Evolutionary conservation across 2,113 vertebrate species (phyloP), one percentile per base, ranked within the genome.

Genomic region (Thalassarche chlororhynchos): DNA sequence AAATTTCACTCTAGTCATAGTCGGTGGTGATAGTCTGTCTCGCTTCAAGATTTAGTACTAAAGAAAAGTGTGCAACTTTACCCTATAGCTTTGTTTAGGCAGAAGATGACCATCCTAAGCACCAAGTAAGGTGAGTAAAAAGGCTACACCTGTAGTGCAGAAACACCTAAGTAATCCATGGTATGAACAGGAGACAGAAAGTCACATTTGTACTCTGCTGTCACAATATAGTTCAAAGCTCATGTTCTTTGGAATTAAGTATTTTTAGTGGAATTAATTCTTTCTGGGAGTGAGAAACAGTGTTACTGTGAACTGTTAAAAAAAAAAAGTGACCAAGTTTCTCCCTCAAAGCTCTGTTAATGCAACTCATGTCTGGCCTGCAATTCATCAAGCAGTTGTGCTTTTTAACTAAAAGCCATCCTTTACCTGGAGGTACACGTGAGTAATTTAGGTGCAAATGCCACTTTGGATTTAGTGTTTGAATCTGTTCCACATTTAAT

Each of bases 31-130:
- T 10, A 40, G n/a, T 44, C 36, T 31, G 64, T 76, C 49, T 49
- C 90, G 47, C 93, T 83, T 97, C 88, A 94, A 78, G 49, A 71
- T 96, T 95, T 83, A 95, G 29, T 78, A 95, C 49, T 97, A 61
- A 95, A 86, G 47, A 85, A 79, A 76, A 68, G 34, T 14, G 75
- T 89, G 52, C 81, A 95, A 55, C 66, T 82, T 89, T 6, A 71
- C 29, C 19, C 32, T 65, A 84, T 29, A 91, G 57, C 64, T 97
- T 95, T 93, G 79, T 47, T 90, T 61, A 97, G 80, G 62, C 24
- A 83, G 75, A 93, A 72, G 31, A 61, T 2, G 3, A 72, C 42
- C 65, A 61, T 36, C 66, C 40, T 19, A 38, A 75, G 74, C 24
- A 80, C 38, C 3, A 2, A 75, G 20, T 11, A 82, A 82, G 36